These are phyloP conservation scores for Eilema sororculum DNA, from an alignment of 2,888 invertebrate genomes.

Conservation along the genomic window DNA sequence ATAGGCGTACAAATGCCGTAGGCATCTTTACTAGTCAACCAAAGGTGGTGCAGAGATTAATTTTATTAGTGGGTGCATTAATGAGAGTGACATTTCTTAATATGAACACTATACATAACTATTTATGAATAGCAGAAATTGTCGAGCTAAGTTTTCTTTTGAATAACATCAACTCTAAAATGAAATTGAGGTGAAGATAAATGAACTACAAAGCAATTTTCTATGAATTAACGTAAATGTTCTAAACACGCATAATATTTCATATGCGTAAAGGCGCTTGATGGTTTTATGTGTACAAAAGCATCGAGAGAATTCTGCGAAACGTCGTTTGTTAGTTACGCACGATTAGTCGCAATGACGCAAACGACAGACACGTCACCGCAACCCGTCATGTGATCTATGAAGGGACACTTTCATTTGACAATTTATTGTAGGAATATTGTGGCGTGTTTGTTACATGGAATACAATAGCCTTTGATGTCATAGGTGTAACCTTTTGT, in stretches of 20 bases:
- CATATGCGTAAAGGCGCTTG: conserved; percentile 50
- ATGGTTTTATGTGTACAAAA: conserved; percentile 32
- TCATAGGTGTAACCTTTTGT: conserved; percentile 3
- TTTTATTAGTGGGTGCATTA: too few species aligned
- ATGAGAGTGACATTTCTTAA: too few species aligned
- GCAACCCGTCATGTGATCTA: conserved; percentile 41
- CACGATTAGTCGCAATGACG: conserved; percentile 60
- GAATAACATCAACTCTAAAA: neutral
- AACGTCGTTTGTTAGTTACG: conserved; percentile 63
- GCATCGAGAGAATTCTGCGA: conserved; percentile 41
- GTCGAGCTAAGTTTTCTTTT: neutral
- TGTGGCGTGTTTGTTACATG: neutral
- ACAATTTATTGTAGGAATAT: conserved; percentile 41
- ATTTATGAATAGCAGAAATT: neutral
- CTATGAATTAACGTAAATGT: conserved; percentile 38
- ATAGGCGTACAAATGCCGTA: too few species aligned
- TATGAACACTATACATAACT: too few species aligned
- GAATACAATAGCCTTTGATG: neutral
- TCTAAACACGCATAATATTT: conserved; percentile 52
- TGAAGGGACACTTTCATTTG: conserved; percentile 42
- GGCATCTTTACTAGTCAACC: too few species aligned
- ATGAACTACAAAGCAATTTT: conserved; percentile 3
- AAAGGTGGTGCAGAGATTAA: too few species aligned
- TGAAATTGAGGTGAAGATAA: neutral
- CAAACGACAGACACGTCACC: conserved; percentile 51